Evolutionary conservation across 2,113 vertebrate genomes (phyloP).

Genomic region (Platysternon megacephalum): DNA sequence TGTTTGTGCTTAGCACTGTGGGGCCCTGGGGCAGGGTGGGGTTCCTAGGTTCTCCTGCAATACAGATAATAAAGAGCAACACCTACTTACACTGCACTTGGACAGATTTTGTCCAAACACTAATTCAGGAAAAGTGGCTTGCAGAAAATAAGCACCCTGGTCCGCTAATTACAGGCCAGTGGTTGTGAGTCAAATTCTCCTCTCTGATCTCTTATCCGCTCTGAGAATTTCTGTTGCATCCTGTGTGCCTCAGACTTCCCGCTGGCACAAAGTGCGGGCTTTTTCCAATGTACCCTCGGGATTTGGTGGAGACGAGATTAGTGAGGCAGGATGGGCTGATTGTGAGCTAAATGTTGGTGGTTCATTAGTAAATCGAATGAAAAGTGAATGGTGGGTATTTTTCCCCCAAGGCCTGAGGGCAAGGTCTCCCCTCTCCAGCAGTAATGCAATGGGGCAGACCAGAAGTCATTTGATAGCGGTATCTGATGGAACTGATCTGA

Average conservation of each 20-base stretch:
- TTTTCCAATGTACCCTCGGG: background rate
- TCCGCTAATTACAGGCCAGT: background rate
- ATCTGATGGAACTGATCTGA: too few relatives aligned
- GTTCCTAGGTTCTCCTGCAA: too few relatives aligned
- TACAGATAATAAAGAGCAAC: background rate
- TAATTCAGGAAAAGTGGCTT: background rate
- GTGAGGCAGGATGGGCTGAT: background rate
- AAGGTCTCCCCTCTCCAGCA: background rate
- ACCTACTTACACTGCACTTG: background rate
- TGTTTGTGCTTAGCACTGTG: background rate
- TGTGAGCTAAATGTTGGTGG: too few relatives aligned
- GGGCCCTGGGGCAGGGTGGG: background rate
- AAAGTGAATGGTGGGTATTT: too few relatives aligned
- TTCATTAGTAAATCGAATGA: too few relatives aligned
- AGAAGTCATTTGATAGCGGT: background rate
- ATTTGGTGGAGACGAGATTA: background rate
- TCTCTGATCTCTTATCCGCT: background rate
- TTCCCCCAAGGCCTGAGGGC: background rate
- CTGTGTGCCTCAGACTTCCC: background rate
- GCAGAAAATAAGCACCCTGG: background rate
- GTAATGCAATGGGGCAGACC: background rate
- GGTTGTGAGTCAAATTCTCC: background rate
- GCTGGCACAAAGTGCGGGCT: background rate
- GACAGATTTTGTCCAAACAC: background rate
- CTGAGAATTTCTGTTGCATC: background rate